Percentiles rank a stretch among this genome's conserved stretches.
These are phyloP conservation scores for Machimus atricapillus DNA, from an alignment of 2,888 invertebrate species.

Conservation along the genomic window DNA sequence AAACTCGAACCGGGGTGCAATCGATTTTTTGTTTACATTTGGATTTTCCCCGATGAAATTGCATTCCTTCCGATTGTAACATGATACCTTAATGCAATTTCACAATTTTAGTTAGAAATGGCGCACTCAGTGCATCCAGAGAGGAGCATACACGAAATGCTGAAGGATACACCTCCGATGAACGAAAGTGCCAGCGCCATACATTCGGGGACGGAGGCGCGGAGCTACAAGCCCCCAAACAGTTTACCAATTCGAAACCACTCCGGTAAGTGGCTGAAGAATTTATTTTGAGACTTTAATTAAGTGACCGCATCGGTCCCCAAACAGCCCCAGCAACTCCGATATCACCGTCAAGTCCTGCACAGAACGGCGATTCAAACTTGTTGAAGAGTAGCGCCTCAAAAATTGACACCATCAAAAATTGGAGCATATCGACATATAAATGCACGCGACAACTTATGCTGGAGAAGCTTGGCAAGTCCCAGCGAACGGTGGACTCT, in stretches of 20 bases:
- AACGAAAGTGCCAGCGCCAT: slow-evolving; percentile 78
- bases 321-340: slow-evolving; percentile 64
- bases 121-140: slow-evolving; percentile 56
- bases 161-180: slow-evolving; percentile 81
- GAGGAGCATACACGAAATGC: slow-evolving; percentile 78
- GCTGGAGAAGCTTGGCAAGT: slow-evolving; percentile 95
- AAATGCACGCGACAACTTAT: slow-evolving; percentile 97
- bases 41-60: not conserved
- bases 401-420: slow-evolving; percentile 90
- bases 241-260: slow-evolving; percentile 77
- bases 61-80: not conserved
- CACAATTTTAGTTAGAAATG: slow-evolving; percentile 48
- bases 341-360: slow-evolving; percentile 62
- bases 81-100: not conserved
- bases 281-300: not conserved
- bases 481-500: slow-evolving; percentile 86
- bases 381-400: slow-evolving; percentile 69
- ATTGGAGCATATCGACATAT: slow-evolving; percentile 98
- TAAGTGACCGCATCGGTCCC: not conserved
- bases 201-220: slow-evolving; percentile 76
- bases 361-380: slow-evolving; percentile 71
- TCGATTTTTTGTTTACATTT: slow-evolving; percentile 34
- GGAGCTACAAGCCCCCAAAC: slow-evolving; percentile 69
- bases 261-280: slow-evolving; percentile 63
- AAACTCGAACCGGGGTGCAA: not conserved